A percentile compares a stretch with the other conserved stretches of the same genome.
phyloP scores from a whole-genome alignment of 2,113 vertebrate species.

The Ia io region DNA sequence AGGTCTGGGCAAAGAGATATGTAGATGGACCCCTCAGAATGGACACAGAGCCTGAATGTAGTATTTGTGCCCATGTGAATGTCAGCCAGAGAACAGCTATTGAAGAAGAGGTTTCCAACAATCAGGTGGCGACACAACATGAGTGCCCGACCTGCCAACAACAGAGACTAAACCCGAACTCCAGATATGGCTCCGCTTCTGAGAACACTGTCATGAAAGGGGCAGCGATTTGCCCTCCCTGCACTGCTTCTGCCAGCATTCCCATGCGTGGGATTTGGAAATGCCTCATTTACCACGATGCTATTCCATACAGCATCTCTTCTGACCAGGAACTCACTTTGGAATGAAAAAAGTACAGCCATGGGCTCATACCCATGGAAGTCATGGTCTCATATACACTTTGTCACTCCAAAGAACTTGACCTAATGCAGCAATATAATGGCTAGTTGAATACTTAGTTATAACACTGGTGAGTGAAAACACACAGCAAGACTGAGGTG shows the following conservation, averaged over 20 bases:
- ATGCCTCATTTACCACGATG: background rate
- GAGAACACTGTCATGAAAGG: background rate
- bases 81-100: background rate
- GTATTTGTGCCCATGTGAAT: background rate
- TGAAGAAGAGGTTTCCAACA: background rate
- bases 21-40: background rate
- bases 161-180: background rate
- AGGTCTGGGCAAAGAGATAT: background rate
- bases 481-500: background rate
- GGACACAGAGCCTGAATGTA: background rate
- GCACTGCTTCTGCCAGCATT: background rate
- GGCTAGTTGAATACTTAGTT: background rate
- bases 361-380: background rate
- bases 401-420: background rate
- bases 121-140: background rate
- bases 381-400: background rate
- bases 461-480: background rate
- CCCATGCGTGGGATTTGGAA: background rate
- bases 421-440: background rate
- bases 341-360: background rate
- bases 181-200: background rate
- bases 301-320: background rate
- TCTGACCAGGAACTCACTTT: background rate
- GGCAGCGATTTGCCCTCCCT: background rate
- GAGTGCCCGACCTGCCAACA: background rate